Evolutionary conservation across 2,797 vertebrate genomes (phyloP).

Genomic region (Antrozous pallidus): DNA sequence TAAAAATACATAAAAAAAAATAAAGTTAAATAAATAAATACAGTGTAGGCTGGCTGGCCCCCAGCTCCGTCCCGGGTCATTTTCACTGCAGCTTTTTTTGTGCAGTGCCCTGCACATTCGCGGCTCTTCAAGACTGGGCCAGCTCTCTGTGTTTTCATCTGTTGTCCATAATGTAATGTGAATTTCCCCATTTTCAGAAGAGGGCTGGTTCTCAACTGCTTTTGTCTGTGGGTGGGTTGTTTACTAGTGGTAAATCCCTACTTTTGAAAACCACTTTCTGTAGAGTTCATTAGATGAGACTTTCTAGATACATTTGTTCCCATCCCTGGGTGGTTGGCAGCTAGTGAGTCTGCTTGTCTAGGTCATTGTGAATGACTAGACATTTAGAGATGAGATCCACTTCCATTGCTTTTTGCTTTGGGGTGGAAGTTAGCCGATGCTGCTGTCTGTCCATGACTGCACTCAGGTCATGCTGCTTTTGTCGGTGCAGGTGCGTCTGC

Average conservation of each 20-base stretch:
- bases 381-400: neutral
- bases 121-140: neutral
- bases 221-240: too few species aligned
- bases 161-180: neutral
- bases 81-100: neutral
- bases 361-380: neutral
- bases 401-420: too few species aligned
- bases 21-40: too few species aligned
- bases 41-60: too few species aligned
- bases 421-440: neutral
- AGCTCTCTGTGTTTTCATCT: neutral
- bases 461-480: neutral
- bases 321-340: neutral
- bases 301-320: neutral
- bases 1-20: too few species aligned
- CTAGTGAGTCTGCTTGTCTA: neutral
- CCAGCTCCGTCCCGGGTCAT: rapidly evolving
- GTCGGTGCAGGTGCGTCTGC: neutral
- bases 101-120: too few species aligned
- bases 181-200: neutral
- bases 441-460: neutral
- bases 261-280: neutral
- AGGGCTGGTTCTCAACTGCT: neutral
- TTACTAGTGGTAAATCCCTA: neutral
- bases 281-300: neutral